Base-by-base conservation (phyloP, 2,888 invertebrate genomes). In the Clostera curtula region DNA sequence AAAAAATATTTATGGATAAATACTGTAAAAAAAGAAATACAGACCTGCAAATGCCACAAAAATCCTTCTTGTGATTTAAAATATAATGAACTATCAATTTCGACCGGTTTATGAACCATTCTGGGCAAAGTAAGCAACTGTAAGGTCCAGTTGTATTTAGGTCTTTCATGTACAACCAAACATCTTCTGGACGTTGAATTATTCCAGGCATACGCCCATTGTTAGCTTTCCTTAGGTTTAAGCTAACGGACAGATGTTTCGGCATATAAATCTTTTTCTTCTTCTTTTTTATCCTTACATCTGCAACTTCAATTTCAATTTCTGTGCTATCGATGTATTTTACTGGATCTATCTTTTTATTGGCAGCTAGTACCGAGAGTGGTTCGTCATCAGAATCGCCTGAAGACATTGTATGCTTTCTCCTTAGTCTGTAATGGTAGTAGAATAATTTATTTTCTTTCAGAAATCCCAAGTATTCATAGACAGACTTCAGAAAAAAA, bases 381-480 rank as follows among this genome's bases (percentile, higher is more conserved):
- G 84, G 83, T 48, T 84, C 84, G 35, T 84, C 77, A 25, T 84
- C 84, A 1, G 84, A 83, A 25, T 83, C 84, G 13, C 75, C 75
- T 5, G 56, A 58, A 36, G 41, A 44, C 56, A 56, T 61, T n/a
- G n/a, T n/a, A n/a, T n/a, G n/a, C n/a, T n/a, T n/a, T n/a, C n/a
- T n/a, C n/a, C n/a, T n/a, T n/a, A n/a, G n/a, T n/a, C n/a, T n/a
- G n/a, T n/a, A n/a, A n/a, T n/a, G n/a, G n/a, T n/a, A n/a, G n/a
- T n/a, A n/a, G n/a, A n/a, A n/a, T n/a, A n/a, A n/a, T n/a, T n/a
- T n/a, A n/a, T n/a, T n/a, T n/a, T n/a, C n/a, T n/a, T n/a, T n/a
- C n/a, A n/a, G n/a, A n/a, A n/a, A n/a, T n/a, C n/a, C n/a, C n/a
- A n/a, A n/a, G n/a, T n/a, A n/a, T n/a, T n/a, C n/a, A n/a, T n/a